A percentile compares a stretch with the other conserved stretches of the same genome.
Evolutionary conservation across 2,888 invertebrate genomes (phyloP).

Genomic region (Drosophila suboccidentalis): DNA sequence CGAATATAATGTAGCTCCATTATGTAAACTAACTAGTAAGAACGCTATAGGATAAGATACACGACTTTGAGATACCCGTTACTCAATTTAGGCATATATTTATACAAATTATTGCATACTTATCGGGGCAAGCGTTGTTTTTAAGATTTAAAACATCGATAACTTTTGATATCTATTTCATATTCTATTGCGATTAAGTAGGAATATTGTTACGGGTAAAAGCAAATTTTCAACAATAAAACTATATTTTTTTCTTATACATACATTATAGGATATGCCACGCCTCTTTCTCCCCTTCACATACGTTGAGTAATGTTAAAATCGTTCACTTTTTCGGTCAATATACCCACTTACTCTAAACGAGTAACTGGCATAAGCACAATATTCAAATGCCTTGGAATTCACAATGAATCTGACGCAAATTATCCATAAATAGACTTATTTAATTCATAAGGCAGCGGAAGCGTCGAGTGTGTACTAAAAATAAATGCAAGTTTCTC

Average conservation of each 20-base stretch:
- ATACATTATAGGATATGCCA: too few relatives aligned
- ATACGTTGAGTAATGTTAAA: too few relatives aligned
- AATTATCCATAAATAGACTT: constrained; percentile 6
- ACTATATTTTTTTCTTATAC: neutral
- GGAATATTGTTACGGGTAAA: too few relatives aligned
- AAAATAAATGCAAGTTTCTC: neutral
- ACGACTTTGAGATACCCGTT: neutral
- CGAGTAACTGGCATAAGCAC: neutral
- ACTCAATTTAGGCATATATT: neutral
- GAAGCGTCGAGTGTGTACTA: neutral
- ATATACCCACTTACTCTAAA: too few relatives aligned
- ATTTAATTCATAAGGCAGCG: neutral
- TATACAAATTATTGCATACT: too few relatives aligned
- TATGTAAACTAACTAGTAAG: constrained; percentile 26
- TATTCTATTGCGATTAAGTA: too few relatives aligned
- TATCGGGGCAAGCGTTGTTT: too few relatives aligned
- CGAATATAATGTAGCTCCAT: neutral
- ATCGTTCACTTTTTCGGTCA: too few relatives aligned
- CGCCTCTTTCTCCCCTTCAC: too few relatives aligned
- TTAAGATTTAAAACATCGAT: neutral
- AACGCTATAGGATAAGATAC: neutral
- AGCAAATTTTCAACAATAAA: neutral
- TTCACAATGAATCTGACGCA: constrained; percentile 21
- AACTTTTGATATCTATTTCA: neutral
- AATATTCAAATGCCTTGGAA: constrained; percentile 14